Percentiles rank a stretch among this genome's conserved stretches.
Conservation (phyloP, 2,888 invertebrate species). For the Sialis lutaria region DNA sequence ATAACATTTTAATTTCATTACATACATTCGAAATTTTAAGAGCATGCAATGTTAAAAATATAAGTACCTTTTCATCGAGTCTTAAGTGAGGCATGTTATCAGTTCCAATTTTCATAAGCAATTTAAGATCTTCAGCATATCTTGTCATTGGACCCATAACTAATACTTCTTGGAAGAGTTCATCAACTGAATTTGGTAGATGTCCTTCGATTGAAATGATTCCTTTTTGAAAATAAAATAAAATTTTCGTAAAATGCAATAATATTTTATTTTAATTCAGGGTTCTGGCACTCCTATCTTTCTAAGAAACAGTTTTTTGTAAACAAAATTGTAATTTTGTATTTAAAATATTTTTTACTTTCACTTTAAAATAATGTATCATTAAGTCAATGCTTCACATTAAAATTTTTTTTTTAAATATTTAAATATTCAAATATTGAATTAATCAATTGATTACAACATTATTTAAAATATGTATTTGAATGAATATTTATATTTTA, state of each 20-base stretch:
- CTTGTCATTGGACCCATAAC: conserved; percentile 59
- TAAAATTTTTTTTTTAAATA: no score
- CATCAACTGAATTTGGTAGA: conserved; percentile 34
- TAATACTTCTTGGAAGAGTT: conserved; percentile 30
- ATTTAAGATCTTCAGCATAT: conserved; percentile 55
- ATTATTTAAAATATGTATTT: no score
- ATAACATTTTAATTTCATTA: neutral
- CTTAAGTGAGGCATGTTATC: conserved; percentile 24
- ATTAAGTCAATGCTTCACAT: no score
- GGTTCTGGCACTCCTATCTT: no score
- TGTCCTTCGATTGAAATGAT: conserved; percentile 39
- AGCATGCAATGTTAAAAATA: neutral
- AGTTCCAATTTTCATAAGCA: conserved; percentile 44
- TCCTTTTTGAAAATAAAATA: conserved; percentile 21
- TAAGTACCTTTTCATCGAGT: conserved; percentile 30
- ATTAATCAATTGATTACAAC: no score
- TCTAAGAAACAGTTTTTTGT: neutral
- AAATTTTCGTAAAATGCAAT: no score
- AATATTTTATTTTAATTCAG: no score
- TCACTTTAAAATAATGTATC: no score
- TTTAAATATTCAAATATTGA: no score
- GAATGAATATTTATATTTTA: no score
- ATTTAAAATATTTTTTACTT: neutral
- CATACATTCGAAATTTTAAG: neutral
- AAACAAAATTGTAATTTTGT: neutral